Conservation (phyloP, 2,113 vertebrate species). For the Prinia subflava region DNA sequence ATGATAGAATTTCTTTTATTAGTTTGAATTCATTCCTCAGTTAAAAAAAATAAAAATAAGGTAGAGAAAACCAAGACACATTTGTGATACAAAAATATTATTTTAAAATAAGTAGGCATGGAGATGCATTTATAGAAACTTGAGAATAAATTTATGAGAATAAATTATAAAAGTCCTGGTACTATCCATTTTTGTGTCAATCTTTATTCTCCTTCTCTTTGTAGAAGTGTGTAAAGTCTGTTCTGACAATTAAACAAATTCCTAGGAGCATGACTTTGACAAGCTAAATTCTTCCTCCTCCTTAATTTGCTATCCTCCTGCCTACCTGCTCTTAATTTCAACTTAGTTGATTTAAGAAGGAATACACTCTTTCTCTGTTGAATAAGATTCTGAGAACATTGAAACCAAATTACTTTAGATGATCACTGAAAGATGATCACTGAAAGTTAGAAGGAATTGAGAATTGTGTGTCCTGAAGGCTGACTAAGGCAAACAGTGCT, state of each 20-base stretch:
- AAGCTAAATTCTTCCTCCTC: background rate
- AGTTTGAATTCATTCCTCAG: background rate
- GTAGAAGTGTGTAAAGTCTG: background rate
- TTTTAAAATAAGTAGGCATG: background rate
- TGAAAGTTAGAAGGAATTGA: background rate
- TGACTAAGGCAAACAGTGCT: background rate
- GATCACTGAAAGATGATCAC: background rate
- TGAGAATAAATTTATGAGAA: background rate
- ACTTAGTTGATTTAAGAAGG: background rate
- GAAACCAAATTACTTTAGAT: background rate
- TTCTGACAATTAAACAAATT: background rate
- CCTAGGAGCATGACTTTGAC: background rate
- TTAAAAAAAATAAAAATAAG: background rate
- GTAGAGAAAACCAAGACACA: background rate
- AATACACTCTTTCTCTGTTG: background rate
- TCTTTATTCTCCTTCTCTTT: background rate
- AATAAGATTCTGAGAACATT: background rate
- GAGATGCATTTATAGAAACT: background rate
- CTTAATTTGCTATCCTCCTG: background rate
- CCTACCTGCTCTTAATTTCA: background rate
- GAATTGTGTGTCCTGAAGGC: background rate
- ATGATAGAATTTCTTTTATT: background rate
- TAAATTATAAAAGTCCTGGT: background rate
- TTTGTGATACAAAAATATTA: background rate
- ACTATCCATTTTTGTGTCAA: background rate